phyloP scores from a whole-genome alignment of 2,888 invertebrate genomes.

The Drosophila tripunctata region DNA sequence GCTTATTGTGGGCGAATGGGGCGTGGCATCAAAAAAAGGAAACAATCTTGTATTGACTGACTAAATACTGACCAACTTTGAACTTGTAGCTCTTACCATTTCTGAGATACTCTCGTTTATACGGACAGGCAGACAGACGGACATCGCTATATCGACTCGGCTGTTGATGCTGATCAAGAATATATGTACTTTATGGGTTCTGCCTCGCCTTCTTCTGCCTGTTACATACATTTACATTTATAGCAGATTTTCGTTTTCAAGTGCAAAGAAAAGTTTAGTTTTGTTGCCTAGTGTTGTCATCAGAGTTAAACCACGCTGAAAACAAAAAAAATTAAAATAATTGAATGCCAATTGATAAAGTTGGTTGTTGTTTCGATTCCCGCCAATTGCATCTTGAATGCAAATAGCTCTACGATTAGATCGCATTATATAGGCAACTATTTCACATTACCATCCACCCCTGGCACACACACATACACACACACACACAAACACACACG shows the following conservation, averaged over 20 bases:
- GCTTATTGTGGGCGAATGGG: too few species aligned
- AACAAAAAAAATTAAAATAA: too few species aligned
- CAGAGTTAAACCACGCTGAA: not conserved
- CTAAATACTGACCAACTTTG: too few species aligned
- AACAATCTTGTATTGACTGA: too few species aligned
- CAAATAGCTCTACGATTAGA: conserved; percentile 12
- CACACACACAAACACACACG: not conserved
- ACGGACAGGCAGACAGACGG: too few species aligned
- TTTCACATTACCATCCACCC: not conserved
- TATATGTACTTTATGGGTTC: too few species aligned
- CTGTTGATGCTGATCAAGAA: too few species aligned
- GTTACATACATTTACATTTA: not conserved
- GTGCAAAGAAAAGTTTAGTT: not conserved
- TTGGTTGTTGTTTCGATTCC: conserved; percentile 10
- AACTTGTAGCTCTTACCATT: too few species aligned
- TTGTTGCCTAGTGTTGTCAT: conserved; percentile 2
- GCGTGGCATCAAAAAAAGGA: too few species aligned
- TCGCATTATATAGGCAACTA: not conserved
- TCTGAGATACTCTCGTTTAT: too few species aligned
- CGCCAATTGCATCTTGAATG: conserved; percentile 13
- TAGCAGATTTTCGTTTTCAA: not conserved
- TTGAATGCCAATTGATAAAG: not conserved
- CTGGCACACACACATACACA: not conserved
- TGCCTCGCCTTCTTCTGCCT: not conserved
- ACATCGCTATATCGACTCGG: too few species aligned